Base-by-base conservation (phyloP, 2,113 vertebrate species). In the Nibea albiflora region DNA sequence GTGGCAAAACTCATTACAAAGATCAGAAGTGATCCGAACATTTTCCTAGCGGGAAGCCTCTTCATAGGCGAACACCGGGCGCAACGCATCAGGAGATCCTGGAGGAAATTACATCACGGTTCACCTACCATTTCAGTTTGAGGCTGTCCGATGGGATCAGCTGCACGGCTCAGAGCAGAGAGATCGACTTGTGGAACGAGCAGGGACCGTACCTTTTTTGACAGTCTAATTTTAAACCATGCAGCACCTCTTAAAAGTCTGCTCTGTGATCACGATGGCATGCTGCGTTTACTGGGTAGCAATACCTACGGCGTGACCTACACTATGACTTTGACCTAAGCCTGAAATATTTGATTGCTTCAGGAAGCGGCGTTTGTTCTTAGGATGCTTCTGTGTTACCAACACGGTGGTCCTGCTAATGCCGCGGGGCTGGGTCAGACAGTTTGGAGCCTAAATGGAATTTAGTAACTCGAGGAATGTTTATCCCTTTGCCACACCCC, bases 111-210 rank as follows among this genome's bases (percentile, higher is more conserved):
- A 68, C 76, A 87, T 91, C 81, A 92, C 71, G 81, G 85, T 92
- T 88, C 89, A 65, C 89, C 80, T 81, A 52, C 46, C 87, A 60
- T 88, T 90, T 86, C 73, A 79, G 71, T 84, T 78, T 57, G 70
- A 78, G 83, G 53, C 79, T 72, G 86, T 93, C 90, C 68, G 70
- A 88, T 77, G 79, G 91, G 78, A 91, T 92, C 87, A 89, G 82
- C 88, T 58, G 50, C 61, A 69, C 1, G 64, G 76, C 75, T 82
- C 85, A n/a, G 72, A 79, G 88, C 81, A 44, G 67, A 56, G 70
- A 73, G 83, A 91, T 89, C 50, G 67, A 74, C 77, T 60, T 31
- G 74, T 79, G 65, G 76, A 66, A 72, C 11, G 52, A 46, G 56
- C 11, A 35, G 63, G 35, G 26, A 31, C 63, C 39, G 4, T 70